Evolutionary conservation across 2,113 vertebrate species (phyloP).

Genomic region (Hucho hucho): DNA sequence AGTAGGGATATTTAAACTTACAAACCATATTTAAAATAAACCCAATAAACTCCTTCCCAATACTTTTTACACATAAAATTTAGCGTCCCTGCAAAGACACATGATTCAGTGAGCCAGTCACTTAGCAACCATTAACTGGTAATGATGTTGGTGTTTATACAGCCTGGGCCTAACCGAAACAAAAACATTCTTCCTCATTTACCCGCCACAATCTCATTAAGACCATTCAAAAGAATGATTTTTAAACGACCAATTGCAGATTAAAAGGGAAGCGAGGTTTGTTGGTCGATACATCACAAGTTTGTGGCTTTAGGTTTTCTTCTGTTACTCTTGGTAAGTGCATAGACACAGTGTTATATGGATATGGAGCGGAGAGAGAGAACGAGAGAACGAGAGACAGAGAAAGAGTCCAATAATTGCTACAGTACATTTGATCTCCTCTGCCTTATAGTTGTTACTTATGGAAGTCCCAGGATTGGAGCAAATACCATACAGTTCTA

Average conservation of each 20-base stretch:
- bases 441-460: too few relatives aligned
- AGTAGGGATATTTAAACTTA: background rate
- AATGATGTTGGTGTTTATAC: conserved; percentile 64
- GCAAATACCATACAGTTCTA: background rate
- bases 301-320: conserved; percentile 25
- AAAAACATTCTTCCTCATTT: conserved; percentile 61
- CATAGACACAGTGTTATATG: background rate
- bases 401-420: too few relatives aligned
- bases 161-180: conserved; percentile 53
- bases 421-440: too few relatives aligned
- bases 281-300: conserved; percentile 53
- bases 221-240: conserved; percentile 52
- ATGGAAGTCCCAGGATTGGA: too few relatives aligned
- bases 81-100: conserved; percentile 54
- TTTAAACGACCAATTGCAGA: conserved; percentile 51
- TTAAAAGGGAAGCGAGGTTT: conserved; percentile 39
- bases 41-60: conserved; percentile 36
- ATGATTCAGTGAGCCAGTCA: conserved; percentile 60
- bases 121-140: conserved; percentile 62
- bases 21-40: conserved; percentile 38
- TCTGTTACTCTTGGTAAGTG: background rate
- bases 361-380: background rate
- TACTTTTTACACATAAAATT: conserved; percentile 51
- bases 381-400: too few relatives aligned
- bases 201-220: conserved; percentile 53